Evolutionary conservation across 2,888 invertebrate species (phyloP).

Genomic region (Nyleta sp.): DNA sequence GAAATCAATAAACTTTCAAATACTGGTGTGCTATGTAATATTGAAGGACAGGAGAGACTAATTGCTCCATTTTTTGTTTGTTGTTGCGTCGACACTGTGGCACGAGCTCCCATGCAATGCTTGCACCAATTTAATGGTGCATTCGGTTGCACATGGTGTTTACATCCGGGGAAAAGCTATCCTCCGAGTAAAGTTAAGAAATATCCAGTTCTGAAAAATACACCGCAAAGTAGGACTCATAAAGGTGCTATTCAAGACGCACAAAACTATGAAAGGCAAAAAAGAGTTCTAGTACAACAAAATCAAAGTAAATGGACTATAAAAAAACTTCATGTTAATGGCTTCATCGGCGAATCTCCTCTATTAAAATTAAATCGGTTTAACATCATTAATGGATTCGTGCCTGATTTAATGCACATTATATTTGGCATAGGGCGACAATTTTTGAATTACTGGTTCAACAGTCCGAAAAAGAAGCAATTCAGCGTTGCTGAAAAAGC

Average conservation of each 20-base stretch:
- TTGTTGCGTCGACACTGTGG: neutral
- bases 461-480: neutral
- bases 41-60: neutral
- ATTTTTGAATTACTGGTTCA: neutral
- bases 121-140: neutral
- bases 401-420: neutral
- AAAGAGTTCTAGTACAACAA: neutral
- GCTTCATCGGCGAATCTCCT: neutral
- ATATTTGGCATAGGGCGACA: neutral
- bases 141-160: neutral
- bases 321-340: neutral
- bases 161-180: neutral
- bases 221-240: neutral
- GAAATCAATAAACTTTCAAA: neutral
- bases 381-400: neutral
- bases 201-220: neutral
- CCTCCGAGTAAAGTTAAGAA: neutral
- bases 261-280: neutral
- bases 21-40: neutral
- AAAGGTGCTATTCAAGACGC: neutral
- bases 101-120: neutral
- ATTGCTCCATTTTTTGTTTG: neutral
- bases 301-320: neutral
- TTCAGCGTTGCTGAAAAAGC: no score
- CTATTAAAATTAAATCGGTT: neutral